Base-by-base conservation (phyloP, 2,888 invertebrate species). In the Stenolophus ochropezus region DNA sequence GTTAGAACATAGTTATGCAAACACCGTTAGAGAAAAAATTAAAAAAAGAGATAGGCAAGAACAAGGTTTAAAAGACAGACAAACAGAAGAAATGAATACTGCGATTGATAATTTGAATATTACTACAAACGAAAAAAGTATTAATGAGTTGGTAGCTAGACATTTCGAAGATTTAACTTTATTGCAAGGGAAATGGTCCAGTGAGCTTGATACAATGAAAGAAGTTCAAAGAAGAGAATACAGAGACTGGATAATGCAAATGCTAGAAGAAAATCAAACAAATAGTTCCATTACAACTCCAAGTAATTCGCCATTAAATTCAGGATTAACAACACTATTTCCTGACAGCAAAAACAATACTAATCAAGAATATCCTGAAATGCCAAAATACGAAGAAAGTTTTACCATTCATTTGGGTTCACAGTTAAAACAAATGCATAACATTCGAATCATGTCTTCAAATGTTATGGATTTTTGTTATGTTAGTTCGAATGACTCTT, bases 371-470 rank as follows among this genome's bases (percentile, higher is more conserved):
- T 61, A 69, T 27, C 51, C 81, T 2, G 84, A 84, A 69, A 82
- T 83, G 49, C 87, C 87, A 56, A 86, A 87, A 79, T 84, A 97
- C 86, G 98, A 98, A 90, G 98, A 98, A 90, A 98, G 97, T 89
- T 99, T 98, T 89, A 99, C 98, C 18, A 98, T 99, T 87, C 98
- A 98, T 91, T 91, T 98, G 84, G 98, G 99, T 73, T 97, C 98
- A 2, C 99, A 99, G 90, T 92, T 99, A 89, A 99, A 99, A 89
- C 98, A 98, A 87, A 99, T 98, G 92, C 98, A 99, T 89, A 99
- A 99, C 89, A 95, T 99, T 83, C 92, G 99, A 78, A 94, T 99
- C 83, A 91, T 98, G 27, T 95, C 97, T 82, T 94, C 95, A 18
- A 94, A 96, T 89, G 93, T 96, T 11, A 92, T 96, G 85, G 96